Evolutionary conservation across 2,797 vertebrate species (phyloP).

Genomic region (Gallinago nigripennis): DNA sequence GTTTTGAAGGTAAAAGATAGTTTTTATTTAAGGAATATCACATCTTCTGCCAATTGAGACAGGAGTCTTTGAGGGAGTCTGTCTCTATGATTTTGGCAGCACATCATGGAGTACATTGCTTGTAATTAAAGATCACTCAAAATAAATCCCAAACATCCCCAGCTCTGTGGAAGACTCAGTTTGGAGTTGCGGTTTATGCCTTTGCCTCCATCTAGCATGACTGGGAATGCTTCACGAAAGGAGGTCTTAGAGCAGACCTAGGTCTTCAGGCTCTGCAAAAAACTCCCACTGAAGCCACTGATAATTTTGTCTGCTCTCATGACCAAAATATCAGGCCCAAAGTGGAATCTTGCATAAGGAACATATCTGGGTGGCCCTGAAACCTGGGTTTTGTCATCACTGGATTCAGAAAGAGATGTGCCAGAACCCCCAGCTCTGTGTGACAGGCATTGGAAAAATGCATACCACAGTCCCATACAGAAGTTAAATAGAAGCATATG

Average conservation of each 20-base stretch:
- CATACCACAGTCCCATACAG: not conserved
- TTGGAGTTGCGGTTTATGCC: not conserved
- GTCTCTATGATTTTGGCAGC: not conserved
- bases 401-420: not conserved
- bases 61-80: not conserved
- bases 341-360: not conserved
- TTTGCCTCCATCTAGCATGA: not conserved
- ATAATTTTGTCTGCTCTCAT: not conserved
- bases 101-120: not conserved
- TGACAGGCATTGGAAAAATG: not conserved
- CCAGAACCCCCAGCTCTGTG: not conserved
- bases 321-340: not conserved
- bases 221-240: not conserved
- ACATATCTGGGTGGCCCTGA: not conserved
- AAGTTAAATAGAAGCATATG: constrained; percentile 41
- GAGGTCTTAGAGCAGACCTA: not conserved
- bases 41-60: not conserved
- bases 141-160: not conserved
- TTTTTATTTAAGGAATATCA: not conserved
- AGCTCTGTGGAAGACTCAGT: not conserved
- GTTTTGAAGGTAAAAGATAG: not conserved
- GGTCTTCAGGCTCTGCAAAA: not conserved
- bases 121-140: not conserved
- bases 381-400: not conserved
- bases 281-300: not conserved